These are phyloP conservation scores for Drosophila nigromelanica DNA, from an alignment of 1,140 invertebrate species.

Conservation along the genomic window DNA sequence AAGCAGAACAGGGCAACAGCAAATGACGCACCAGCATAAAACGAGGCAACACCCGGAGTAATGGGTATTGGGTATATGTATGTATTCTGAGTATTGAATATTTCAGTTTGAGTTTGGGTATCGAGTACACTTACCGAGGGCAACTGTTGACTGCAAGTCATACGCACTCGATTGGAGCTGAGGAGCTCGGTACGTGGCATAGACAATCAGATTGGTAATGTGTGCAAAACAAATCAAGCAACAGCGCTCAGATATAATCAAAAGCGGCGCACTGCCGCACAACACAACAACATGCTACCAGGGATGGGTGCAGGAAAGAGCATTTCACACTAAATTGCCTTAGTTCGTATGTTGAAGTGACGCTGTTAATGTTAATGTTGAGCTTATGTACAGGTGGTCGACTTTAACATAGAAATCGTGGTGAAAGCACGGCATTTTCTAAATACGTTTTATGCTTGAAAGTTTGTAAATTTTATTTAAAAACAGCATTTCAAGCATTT, in stretches of 20 bases:
- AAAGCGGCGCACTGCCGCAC: slow-evolving; percentile 28
- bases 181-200: slow-evolving; percentile 56
- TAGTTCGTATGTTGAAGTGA: not conserved
- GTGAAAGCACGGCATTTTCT: not conserved
- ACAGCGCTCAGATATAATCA: slow-evolving; percentile 71
- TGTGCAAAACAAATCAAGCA: slow-evolving; percentile 80
- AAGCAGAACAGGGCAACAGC: slow-evolving; percentile 12
- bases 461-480: not conserved
- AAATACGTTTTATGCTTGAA: too few relatives aligned
- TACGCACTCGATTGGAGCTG: slow-evolving; percentile 39
- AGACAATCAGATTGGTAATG: slow-evolving; percentile 73
- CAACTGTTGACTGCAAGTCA: slow-evolving; percentile 49
- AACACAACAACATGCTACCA: slow-evolving; percentile 27
- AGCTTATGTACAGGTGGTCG: not conserved
- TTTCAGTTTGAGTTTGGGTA: slow-evolving; percentile 21
- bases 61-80: slow-evolving; percentile 20
- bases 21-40: slow-evolving; percentile 64
- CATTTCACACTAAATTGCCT: not conserved
- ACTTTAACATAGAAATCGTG: not conserved
- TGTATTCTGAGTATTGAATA: slow-evolving; percentile 17
- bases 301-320: slow-evolving; percentile 36
- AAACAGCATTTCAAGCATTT: too few relatives aligned
- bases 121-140: slow-evolving; percentile 5
- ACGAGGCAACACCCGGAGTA: slow-evolving; percentile 30
- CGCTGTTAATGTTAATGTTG: slow-evolving; percentile 5